Evolutionary conservation across 1,140 invertebrate genomes (phyloP), one percentile per base, ranked within the genome.

Genomic region (Lineus longissimus): DNA sequence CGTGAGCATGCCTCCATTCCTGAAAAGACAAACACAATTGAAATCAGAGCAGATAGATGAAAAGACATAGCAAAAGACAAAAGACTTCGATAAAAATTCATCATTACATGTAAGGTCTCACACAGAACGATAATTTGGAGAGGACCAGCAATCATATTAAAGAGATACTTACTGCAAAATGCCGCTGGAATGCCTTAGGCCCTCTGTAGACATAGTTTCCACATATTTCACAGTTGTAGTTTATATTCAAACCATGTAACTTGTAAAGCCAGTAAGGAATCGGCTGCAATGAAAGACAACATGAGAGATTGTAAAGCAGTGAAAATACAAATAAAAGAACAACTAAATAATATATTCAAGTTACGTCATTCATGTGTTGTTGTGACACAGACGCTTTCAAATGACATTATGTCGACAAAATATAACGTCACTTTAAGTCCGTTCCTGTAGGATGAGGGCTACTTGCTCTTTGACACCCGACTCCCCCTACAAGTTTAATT

Each of bases 231-330:
- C 97, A 99, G 65, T 92, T 95, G 79, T 98, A 99, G 78, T 93
- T 97, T 55, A 99, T 97, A 81, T 99, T 99, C 0, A 99, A 85
- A 0, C 97, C 97, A 81, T 99, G 97, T 6, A 99, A 83, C 84
- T 99, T 99, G 81, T 99, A 99, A 29, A 99, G 82, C 97, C 97
- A 99, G 81, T 99, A 99, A 0, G 97, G 97, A 75, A 98, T 98
- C 0, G 95, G 95, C 85, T 88, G 71, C 67, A 85, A 84, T 62
- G 70, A 51, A 62, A 57, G 68, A 65, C 59, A 62, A 36, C 33
- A 15, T 36, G 33, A 15, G 4, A 36, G 15, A 59, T 15, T 11
- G 11, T 11, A 23, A 55, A 11, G 13, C 13, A 13, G 11, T 55
- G 23, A 23, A 13, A 11, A 23, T 23, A 55, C 11, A 11, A 15